phyloP scores from a whole-genome alignment of 2,888 invertebrate species.

The Margaritifera margaritifera region DNA sequence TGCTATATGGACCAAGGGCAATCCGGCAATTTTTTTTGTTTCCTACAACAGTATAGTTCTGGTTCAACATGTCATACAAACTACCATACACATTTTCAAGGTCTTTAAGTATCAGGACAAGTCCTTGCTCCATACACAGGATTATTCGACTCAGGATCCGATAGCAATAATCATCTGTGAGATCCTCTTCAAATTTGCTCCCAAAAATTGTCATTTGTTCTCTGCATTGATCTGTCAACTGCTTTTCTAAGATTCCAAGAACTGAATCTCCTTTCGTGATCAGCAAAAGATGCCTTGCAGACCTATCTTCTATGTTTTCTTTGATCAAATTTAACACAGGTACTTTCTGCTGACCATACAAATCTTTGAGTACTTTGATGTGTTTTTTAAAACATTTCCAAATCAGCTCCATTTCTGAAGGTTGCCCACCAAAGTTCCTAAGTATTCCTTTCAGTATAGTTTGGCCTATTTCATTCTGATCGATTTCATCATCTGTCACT shows the following conservation, averaged over 20 bases:
- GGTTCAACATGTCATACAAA: slow-evolving; percentile 58
- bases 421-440: slow-evolving; percentile 52
- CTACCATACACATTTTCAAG: slow-evolving; percentile 53
- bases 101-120: slow-evolving; percentile 48
- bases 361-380: background rate
- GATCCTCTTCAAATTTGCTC: slow-evolving; percentile 56
- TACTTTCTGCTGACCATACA: background rate
- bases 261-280: slow-evolving; percentile 47
- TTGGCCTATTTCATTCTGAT: slow-evolving; percentile 9
- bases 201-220: slow-evolving; percentile 47
- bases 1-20: slow-evolving; percentile 52
- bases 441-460: slow-evolving; percentile 38
- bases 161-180: slow-evolving; percentile 54
- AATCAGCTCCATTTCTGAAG: slow-evolving; percentile 16
- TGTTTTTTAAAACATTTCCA: too few species aligned
- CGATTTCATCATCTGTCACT: background rate
- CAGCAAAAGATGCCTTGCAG: slow-evolving; percentile 47
- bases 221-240: slow-evolving; percentile 25
- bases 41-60: slow-evolving; percentile 51
- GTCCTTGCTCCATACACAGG: slow-evolving; percentile 57
- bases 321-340: slow-evolving; percentile 33
- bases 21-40: slow-evolving; percentile 50
- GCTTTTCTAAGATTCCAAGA: slow-evolving; percentile 36
- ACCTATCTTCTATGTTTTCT: slow-evolving; percentile 41
- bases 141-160: slow-evolving; percentile 52